phyloP scores from a whole-genome alignment of 2,888 invertebrate genomes.

The Arge pagana region DNA sequence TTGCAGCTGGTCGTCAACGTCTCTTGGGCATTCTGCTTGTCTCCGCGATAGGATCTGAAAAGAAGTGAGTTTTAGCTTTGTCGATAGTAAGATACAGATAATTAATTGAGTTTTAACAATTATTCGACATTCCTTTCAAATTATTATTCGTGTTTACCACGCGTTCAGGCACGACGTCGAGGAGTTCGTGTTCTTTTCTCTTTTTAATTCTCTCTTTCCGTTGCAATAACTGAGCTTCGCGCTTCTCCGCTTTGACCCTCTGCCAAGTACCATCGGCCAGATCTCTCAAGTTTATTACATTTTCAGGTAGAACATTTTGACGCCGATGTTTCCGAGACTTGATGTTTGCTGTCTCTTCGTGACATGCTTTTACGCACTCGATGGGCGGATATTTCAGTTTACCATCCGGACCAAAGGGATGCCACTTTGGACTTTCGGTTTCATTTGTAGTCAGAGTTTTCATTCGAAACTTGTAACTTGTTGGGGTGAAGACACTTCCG shows the following conservation, averaged over 20 bases:
- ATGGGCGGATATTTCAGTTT: constrained; percentile 66
- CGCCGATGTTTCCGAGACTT: constrained; percentile 41
- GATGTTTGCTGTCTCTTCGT: constrained; percentile 56
- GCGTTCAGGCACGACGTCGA: constrained; percentile 11
- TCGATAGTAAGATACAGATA: background rate
- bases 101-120: constrained; percentile 1
- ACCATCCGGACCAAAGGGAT: constrained; percentile 60
- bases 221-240: constrained; percentile 17
- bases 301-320: constrained; percentile 45
- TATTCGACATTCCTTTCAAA: constrained; percentile 12
- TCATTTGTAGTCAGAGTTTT: constrained; percentile 58
- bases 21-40: constrained; percentile 66
- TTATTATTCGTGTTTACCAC: constrained; percentile 19
- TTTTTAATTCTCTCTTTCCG: constrained; percentile 46
- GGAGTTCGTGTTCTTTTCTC: constrained; percentile 37
- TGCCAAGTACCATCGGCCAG: constrained; percentile 40
- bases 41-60: constrained; percentile 60
- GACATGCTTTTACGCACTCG: constrained; percentile 47
- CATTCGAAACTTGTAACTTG: constrained; percentile 60
- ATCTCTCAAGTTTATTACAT: constrained; percentile 39
- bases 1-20: constrained; percentile 68
- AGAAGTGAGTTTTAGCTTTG: background rate
- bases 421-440: constrained; percentile 48
- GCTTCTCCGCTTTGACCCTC: constrained; percentile 29
- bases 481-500: constrained; percentile 66